Conservation (phyloP, 2,797 vertebrate genomes). For the Allobates femoralis region DNA sequence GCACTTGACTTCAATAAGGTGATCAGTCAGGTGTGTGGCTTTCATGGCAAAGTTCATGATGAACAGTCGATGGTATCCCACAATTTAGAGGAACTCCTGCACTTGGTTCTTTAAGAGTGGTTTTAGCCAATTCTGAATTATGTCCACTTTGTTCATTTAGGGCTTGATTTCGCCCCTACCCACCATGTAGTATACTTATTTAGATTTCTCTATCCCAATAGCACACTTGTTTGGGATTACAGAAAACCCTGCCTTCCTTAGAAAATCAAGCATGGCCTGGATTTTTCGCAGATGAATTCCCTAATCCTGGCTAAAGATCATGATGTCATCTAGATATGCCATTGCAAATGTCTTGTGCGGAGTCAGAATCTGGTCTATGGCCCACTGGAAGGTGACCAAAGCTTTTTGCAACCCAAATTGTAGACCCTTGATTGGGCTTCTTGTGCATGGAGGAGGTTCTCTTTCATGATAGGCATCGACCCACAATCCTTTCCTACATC, state of each 20-base stretch:
- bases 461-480: neutral
- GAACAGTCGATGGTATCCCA: too few relatives aligned
- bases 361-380: neutral
- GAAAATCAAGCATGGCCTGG: neutral
- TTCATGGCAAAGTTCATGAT: too few relatives aligned
- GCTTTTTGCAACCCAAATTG: neutral
- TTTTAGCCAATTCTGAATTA: too few relatives aligned
- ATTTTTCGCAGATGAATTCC: neutral
- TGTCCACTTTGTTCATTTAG: too few relatives aligned
- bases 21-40: too few relatives aligned
- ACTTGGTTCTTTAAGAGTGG: too few relatives aligned
- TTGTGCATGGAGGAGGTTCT: neutral
- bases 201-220: too few relatives aligned
- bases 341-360: neutral
- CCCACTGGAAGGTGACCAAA: neutral
- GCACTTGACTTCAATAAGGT: too few relatives aligned
- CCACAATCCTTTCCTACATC: neutral
- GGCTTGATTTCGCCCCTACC: too few relatives aligned
- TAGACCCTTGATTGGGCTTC: neutral
- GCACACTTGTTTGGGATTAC: neutral
- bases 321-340: neutral
- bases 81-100: too few relatives aligned
- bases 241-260: too few relatives aligned
- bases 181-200: too few relatives aligned
- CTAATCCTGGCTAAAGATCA: neutral